Evolutionary conservation across 53 echinoderm and acorn worm species (phyloP).

Genomic region (Glandiceps talaboti): DNA sequence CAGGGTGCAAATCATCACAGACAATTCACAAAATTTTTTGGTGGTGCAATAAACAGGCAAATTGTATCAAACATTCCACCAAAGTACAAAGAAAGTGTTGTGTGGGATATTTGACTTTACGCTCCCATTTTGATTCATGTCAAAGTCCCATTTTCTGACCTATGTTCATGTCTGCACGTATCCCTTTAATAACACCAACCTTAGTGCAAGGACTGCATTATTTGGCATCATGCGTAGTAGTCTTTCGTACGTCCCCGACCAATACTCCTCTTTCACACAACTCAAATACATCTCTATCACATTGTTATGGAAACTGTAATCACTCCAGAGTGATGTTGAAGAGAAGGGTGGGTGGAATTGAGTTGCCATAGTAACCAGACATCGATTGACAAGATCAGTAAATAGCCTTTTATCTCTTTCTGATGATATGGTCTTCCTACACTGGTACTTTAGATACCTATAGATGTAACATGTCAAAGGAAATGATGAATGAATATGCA

Average conservation of each 20-base stretch:
- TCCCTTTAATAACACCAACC: too few species aligned
- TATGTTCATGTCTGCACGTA: too few species aligned
- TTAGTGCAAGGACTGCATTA: constrained; percentile 40
- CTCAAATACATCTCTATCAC: constrained; percentile 38
- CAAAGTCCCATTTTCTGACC: too few species aligned
- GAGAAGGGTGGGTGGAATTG: constrained; percentile 36
- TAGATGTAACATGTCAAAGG: neutral
- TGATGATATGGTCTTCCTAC: neutral
- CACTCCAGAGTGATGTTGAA: constrained; percentile 34
- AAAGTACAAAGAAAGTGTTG: too few species aligned
- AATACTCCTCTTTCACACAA: constrained; percentile 23
- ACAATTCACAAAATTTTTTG: neutral
- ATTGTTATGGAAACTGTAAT: constrained; percentile 55
- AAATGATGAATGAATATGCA: too few species aligned
- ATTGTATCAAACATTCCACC: neutral
- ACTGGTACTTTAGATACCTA: constrained; percentile 45
- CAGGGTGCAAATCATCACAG: neutral
- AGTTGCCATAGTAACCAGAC: constrained; percentile 46
- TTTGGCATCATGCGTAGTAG: constrained; percentile 47
- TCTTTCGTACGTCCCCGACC: constrained; percentile 31
- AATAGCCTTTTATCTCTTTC: constrained; percentile 10
- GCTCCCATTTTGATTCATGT: too few species aligned
- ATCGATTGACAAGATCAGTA: constrained; percentile 57
- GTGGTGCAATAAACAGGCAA: neutral
- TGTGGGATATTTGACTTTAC: too few species aligned